phyloP scores from a whole-genome alignment of 1,140 invertebrate species.

The Microplitis mediator region DNA sequence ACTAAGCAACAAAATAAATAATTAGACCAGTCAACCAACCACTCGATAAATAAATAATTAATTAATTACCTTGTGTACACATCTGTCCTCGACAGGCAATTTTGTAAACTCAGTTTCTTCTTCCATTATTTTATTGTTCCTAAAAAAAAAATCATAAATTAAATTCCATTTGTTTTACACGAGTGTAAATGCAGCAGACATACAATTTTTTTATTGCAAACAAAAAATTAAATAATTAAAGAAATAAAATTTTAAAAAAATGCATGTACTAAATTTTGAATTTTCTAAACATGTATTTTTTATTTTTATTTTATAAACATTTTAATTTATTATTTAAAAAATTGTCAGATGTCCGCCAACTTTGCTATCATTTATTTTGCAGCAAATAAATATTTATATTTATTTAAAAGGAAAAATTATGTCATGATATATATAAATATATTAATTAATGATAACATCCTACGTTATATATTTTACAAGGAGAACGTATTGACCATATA shows the following conservation, averaged over 20 bases:
- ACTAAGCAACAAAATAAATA: conserved; percentile 53
- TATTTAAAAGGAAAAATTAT: not conserved
- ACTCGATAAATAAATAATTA: not conserved
- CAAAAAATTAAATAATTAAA: no score
- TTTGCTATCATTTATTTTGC: no score
- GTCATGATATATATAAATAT: not conserved
- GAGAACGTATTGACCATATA: not conserved
- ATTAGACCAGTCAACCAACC: conserved; percentile 12
- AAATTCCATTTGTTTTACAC: not conserved
- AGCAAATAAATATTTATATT: no score
- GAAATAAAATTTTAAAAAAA: no score
- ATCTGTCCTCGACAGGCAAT: conserved; percentile 87
- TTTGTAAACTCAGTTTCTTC: conserved; percentile 93
- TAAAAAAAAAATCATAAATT: conserved; percentile 2
- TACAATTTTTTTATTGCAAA: no score
- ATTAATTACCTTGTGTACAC: conserved; percentile 79
- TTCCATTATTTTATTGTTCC: conserved; percentile 66
- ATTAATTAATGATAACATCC: not conserved
- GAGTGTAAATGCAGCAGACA: no score
- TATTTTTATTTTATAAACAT: no score
- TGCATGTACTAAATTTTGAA: no score
- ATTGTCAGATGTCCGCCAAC: no score
- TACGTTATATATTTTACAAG: not conserved
- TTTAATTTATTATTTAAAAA: no score
- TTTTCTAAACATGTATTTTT: no score